Evolutionary conservation across 1,140 invertebrate genomes (phyloP), one percentile per base, ranked within the genome.

Genomic region (Theocolax elegans): DNA sequence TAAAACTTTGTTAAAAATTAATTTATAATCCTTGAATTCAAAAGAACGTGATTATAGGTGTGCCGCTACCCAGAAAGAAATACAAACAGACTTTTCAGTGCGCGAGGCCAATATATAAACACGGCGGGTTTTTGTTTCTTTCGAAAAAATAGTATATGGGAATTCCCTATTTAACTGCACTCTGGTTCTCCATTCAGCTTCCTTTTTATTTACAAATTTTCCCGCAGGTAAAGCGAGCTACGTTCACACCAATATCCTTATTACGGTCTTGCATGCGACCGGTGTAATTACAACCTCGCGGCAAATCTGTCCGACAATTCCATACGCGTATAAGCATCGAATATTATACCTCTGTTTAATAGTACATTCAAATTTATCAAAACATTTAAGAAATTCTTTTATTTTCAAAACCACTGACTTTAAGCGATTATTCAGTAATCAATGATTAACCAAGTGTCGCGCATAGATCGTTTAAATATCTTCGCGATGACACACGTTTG

Each of bases 71-170:
- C 27, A 40, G 25, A n/a, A 21, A 44, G 25, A 56, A 56, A 56
- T 66, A 66, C 64, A 66, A 66, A 56, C 51, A 56, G 49, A 44
- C 51, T 10, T 66, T 64, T 64, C 49, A 29, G n/a, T n/a, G 44
- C n/a, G 38, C 17, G 10, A 1, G 6, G 8, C 2, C 4, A 35
- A 35, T 51, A n/a, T 42, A 49, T 27, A 64, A 64, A 53, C 17
- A 64, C n/a, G 27, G 15, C 25, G 4, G 1, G 23, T 27, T 65
- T 42, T 65, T 44, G 19, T 64, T 64, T 64, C 40, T 0, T 35
- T 40, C 31, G 4, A 35, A 35, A 15, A 64, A 51, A 63, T 51
- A 64, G 3, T 64, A 25, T 51, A 64, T 64, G 48, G 13, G 31
- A 64, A 64, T 65, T 65, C 35, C 4, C 21, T 29, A 40, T 65